Percentiles rank a stretch among this genome's conserved stretches.
These are phyloP conservation scores for Euphysa ruthae DNA, from an alignment of 30 jellyfish, hydroid and myxozoan genomes.

Conservation along the genomic window DNA sequence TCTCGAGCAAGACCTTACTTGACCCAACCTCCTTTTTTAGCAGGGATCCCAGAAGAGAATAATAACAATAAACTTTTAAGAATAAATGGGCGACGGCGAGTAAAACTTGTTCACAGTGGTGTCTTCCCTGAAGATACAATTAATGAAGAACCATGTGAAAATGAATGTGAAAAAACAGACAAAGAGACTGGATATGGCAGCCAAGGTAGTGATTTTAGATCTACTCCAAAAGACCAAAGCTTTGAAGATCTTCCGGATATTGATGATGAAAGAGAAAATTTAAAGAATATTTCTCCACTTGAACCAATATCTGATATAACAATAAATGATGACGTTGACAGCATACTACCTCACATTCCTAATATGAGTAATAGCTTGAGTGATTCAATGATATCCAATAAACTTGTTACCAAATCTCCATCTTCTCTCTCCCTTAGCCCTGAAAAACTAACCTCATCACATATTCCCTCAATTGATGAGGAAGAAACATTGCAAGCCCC, in stretches of 20 bases:
- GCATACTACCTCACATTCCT: not conserved
- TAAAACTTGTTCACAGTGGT: conserved; percentile 19
- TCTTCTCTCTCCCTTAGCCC: not conserved
- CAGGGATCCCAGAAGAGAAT: conserved; percentile 83
- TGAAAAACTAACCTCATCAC: not conserved
- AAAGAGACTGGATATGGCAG: conserved; percentile 64
- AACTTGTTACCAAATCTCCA: not conserved
- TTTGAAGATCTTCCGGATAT: conserved; percentile 47
- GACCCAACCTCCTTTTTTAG: conserved; percentile 74
- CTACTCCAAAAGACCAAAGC: conserved; percentile 69
- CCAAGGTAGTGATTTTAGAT: conserved; percentile 45
- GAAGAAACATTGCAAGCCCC: not conserved
- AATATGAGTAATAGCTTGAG: not conserved
- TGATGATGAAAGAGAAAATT: conserved; percentile 12
- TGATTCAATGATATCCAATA: not conserved
- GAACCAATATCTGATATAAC: not conserved
- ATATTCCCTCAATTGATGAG: not conserved
- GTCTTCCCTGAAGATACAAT: conserved; percentile 42
- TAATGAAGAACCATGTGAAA: conserved; percentile 26
- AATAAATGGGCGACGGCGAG: conserved; percentile 17
- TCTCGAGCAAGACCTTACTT: conserved; percentile 45
- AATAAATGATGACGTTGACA: not conserved
- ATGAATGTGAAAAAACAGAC: conserved; percentile 55
- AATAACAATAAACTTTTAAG: conserved; percentile 20
- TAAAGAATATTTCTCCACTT: not conserved